Conservation (phyloP, 2,888 invertebrate species). For the Ennomos quercinarius region DNA sequence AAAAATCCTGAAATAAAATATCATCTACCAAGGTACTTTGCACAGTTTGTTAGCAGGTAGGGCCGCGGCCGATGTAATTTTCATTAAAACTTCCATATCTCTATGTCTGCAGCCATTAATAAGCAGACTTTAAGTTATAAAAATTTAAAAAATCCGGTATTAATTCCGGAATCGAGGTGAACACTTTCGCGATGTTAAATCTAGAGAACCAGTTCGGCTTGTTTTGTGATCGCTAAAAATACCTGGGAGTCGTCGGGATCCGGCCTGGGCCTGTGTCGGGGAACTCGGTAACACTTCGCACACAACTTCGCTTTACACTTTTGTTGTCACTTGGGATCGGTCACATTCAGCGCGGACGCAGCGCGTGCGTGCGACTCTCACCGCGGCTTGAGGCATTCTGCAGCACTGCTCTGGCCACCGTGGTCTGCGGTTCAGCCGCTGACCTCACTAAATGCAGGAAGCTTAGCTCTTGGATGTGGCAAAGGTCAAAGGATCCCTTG, state of each 20-base stretch:
- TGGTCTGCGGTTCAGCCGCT: constrained; percentile 40
- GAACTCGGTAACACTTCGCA: constrained; percentile 50
- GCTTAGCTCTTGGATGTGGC: constrained; percentile 56
- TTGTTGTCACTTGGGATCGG: constrained; percentile 46
- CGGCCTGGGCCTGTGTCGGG: constrained; percentile 43
- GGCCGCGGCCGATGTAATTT: no score
- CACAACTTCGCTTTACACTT: constrained; percentile 55
- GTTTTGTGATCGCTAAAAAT: constrained; percentile 62
- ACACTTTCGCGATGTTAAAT: constrained; percentile 62
- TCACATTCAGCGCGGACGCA: constrained; percentile 40
- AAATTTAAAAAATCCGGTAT: constrained; percentile 11
- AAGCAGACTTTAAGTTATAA: constrained; percentile 1
- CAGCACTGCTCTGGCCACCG: background rate
- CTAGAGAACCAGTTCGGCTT: constrained; percentile 66
- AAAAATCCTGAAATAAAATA: background rate
- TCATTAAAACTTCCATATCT: background rate
- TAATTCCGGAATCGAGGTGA: constrained; percentile 28
- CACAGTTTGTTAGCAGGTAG: no score
- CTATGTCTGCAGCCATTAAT: no score
- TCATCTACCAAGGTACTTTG: background rate
- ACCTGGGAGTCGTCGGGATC: constrained; percentile 61
- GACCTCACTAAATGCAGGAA: constrained; percentile 69
- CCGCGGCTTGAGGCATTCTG: constrained; percentile 55
- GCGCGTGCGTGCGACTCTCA: constrained; percentile 46
- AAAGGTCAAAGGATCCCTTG: constrained; percentile 42